A percentile compares a stretch with the other conserved stretches of the same genome.
phyloP scores from a whole-genome alignment of 2,113 vertebrate genomes.

The Thamnophis sirtalis region DNA sequence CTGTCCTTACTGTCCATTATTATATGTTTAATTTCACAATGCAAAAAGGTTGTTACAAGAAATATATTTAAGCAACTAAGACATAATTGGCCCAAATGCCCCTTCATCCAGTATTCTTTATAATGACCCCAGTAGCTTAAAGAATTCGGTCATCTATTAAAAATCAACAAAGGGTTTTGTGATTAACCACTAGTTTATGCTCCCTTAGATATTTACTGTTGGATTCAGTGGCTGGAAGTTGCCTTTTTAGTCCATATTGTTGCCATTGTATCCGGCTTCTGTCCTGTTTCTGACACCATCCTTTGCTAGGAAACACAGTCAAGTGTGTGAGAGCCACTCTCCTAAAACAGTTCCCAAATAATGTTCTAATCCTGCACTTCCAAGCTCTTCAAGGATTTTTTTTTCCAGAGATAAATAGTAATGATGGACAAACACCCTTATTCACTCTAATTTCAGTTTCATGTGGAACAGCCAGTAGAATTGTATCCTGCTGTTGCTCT shows the following conservation, averaged over 20 bases:
- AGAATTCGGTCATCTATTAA: neutral
- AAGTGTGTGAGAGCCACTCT: neutral
- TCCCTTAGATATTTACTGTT: neutral
- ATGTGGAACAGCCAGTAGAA: neutral
- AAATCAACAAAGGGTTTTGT: neutral
- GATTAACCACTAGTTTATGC: neutral
- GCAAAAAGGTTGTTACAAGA: neutral
- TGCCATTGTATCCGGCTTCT: neutral
- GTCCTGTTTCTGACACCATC: neutral
- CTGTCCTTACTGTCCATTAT: neutral
- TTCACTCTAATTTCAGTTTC: neutral
- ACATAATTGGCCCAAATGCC: neutral
- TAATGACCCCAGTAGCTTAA: neutral
- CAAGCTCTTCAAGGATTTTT: neutral
- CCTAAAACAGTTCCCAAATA: neutral
- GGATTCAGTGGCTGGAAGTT: neutral
- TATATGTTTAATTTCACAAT: neutral
- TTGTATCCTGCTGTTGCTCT: neutral
- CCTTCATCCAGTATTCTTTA: neutral
- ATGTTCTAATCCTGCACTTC: neutral
- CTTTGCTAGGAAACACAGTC: neutral
- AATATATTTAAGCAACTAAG: neutral
- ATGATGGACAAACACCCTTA: neutral
- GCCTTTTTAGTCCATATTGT: neutral
- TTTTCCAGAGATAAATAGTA: neutral